Evolutionary conservation across 2,888 invertebrate species (phyloP).

Genomic region (Parnassius apollo): DNA sequence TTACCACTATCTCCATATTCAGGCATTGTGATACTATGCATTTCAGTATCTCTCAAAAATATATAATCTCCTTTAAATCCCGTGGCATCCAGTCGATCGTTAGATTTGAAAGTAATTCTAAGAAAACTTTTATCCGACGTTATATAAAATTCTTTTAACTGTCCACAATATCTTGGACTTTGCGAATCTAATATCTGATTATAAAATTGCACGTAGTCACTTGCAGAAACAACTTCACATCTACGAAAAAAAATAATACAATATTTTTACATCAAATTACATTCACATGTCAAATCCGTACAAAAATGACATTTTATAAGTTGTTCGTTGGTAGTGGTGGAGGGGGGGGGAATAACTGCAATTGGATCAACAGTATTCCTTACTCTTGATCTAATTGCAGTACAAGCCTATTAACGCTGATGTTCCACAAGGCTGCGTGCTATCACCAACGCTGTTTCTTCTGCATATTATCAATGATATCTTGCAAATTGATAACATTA

Average conservation of each 20-base stretch:
- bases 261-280: too few species aligned
- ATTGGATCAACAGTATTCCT: too few species aligned
- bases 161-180: conserved; percentile 92
- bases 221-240: conserved; percentile 93
- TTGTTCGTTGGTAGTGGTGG: too few species aligned
- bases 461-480: too few species aligned
- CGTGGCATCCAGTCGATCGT: conserved; percentile 94
- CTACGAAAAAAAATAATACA: conserved; percentile 71
- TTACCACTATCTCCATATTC: conserved; percentile 52
- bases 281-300: too few species aligned
- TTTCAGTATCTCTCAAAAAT: conserved; percentile 87
- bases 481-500: too few species aligned
- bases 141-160: conserved; percentile 87
- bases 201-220: conserved; percentile 97
- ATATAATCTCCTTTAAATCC: conserved; percentile 96
- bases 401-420: too few species aligned
- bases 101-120: conserved; percentile 95
- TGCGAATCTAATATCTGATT: conserved; percentile 93
- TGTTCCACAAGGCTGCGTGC: too few species aligned
- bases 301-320: too few species aligned
- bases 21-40: conserved; percentile 67
- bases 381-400: too few species aligned
- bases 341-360: too few species aligned
- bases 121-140: conserved; percentile 95
- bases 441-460: too few species aligned